Base-by-base conservation (phyloP, 2,797 vertebrate species). In the Halcyon chelicuti region DNA sequence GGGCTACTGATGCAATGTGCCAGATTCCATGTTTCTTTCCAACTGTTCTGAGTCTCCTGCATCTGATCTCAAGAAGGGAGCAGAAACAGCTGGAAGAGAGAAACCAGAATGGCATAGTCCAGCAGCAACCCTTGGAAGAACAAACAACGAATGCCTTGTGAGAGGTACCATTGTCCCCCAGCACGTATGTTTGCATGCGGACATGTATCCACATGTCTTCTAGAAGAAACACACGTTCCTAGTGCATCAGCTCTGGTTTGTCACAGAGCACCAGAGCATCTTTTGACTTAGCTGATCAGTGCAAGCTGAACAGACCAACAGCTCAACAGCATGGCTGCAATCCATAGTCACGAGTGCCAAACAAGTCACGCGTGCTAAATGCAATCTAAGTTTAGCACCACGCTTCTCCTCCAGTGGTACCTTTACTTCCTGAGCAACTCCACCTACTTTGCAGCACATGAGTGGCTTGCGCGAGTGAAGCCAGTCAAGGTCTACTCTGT, bases 11-110 rank as follows among this genome's bases (percentile, higher is more conserved):
- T 96, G 95, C 95, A 97, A 75, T 96, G 92, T 97, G 97, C 95
- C 97, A 97, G 95, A 96, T 95, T 95, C 96, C 95, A 2, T 97
- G 94, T 97, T 96, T 97, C 96, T 96, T 97, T 96, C 97, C 97
- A 97, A 96, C 96, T 97, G 94, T 96, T 97, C 96, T 97, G 96
- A 98, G 97, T 93, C 96, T 97, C 96, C 96, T 97, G 94, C 95
- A 97, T 97, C 96, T 98, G 96, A 97, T 97, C 96, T 97, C 96
- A 98, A 97, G 97, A 97, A 97, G 91, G 95, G 93, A 97, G 92
- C 95, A 97, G 96, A 98, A 97, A 96, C 96, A 97, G 97, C 97
- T 97, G 95, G 96, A 97, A 97, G 96, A 98, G 95, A 98, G 96
- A 98, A 97, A 97, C 94, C 96, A 97, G 94, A 97, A 91, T 86